Base-by-base conservation (phyloP, 2,113 vertebrate genomes). In the Echinops telfairi region DNA sequence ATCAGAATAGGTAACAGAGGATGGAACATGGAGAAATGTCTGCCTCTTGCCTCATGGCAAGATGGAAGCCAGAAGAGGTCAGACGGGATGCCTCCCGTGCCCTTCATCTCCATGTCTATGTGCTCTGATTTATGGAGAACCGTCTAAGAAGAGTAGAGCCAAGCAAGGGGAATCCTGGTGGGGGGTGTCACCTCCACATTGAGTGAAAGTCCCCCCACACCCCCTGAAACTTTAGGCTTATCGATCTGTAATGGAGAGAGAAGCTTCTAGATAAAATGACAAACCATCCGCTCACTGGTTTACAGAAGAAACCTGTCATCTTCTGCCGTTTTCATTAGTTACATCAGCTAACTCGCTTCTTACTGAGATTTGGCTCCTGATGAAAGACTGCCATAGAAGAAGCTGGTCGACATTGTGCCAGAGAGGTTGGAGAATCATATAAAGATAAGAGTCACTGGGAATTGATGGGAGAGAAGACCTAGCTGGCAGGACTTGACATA, bases 61-160 rank as follows among this genome's bases (percentile, higher is more conserved):
- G 5, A 53, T 53, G 47, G 47, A 53, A 53, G 47, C 47, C 47
- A 53, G 43, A 47, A 53, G 47, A 53, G 47, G 47, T 53, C 47
- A 11, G 47, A 53, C 2, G 2, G 47, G 47, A 53, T 53, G 47
- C 9, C 47, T 53, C 47, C 47, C 47, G 5, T 53, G 47, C 47
- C 47, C 2, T 53, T 53, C 47, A 53, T 53, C 47, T 6, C 47
- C 47, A 53, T 2, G 10, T 53, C 25, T 4, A 2, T 33, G 40
- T 62, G 58, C 71, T 43, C 31, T 53, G 71, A 64, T 68, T 92
- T 78, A 83, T 43, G 66, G 43, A 86, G 79, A 75, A 94, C 76
- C 12, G 76, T 83, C 62, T 47, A 19, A 29, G 11, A 57, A 89
- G 23, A 68, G 27, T 20, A 1, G 12, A 43, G 47, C 22, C 40